Evolutionary conservation across 2,113 vertebrate species (phyloP).

Genomic region (Gallinago undulata): DNA sequence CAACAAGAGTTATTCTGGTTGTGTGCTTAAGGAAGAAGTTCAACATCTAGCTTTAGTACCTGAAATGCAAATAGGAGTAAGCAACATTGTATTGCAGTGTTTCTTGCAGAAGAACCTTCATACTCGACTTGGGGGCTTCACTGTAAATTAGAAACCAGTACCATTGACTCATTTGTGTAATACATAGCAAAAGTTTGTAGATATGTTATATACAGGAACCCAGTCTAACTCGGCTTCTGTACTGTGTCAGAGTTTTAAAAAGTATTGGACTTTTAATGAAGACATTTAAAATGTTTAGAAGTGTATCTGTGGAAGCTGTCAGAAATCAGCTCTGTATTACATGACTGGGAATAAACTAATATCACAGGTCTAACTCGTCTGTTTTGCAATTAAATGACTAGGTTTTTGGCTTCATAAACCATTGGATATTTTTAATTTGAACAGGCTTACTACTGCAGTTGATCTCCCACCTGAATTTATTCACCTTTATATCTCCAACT

Average conservation of each 20-base stretch:
- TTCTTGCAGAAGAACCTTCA: not conserved
- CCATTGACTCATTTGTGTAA: not conserved
- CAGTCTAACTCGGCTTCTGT: not conserved
- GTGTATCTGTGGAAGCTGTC: not conserved
- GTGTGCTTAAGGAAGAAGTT: not conserved
- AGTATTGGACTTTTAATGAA: not conserved
- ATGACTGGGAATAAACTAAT: not conserved
- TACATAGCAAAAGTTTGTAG: not conserved
- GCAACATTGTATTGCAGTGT: not conserved
- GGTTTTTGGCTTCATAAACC: not conserved
- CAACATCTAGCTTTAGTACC: not conserved
- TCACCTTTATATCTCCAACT: slow-evolving; percentile 99
- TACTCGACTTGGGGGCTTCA: not conserved
- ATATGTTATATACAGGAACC: not conserved
- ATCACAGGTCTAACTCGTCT: not conserved
- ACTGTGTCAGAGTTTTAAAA: not conserved
- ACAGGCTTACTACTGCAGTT: slow-evolving; percentile 95
- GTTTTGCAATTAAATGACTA: not conserved
- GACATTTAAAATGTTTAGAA: not conserved
- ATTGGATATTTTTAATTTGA: slow-evolving; percentile 10
- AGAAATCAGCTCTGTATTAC: not conserved
- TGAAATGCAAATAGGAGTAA: not conserved
- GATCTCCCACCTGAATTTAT: slow-evolving; percentile 98
- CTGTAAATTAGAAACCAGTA: not conserved
- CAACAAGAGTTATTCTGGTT: not conserved